phyloP scores from a whole-genome alignment of 2,113 vertebrate genomes.

The Recurvirostra avosetta region DNA sequence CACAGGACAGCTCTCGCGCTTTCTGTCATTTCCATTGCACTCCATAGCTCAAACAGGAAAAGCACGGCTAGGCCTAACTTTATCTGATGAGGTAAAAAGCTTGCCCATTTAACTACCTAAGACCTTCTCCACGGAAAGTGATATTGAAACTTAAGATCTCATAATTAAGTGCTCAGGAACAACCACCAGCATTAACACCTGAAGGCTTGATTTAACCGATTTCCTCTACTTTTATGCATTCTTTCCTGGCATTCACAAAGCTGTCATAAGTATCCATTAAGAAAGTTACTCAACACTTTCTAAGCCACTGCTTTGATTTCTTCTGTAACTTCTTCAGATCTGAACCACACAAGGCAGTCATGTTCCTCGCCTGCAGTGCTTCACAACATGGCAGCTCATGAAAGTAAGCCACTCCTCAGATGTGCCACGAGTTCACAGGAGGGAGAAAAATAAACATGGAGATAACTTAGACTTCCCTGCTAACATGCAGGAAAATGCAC shows the following conservation, averaged over 20 bases:
- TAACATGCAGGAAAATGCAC: neutral
- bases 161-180: neutral
- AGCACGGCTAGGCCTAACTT: rapidly evolving
- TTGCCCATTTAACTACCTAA: neutral
- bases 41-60: neutral
- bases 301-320: neutral
- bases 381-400: rapidly evolving
- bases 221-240: neutral
- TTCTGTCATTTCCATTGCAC: neutral
- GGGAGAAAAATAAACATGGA: neutral
- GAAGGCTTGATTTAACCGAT: neutral
- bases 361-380: neutral
- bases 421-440: rapidly evolving
- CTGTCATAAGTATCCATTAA: neutral
- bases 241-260: neutral
- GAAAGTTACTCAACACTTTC: neutral
- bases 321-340: neutral
- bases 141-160: neutral
- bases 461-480: neutral
- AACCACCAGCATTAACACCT: neutral
- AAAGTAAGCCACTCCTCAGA: neutral
- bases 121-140: neutral
- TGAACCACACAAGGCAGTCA: rapidly evolving
- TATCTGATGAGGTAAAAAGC: neutral
- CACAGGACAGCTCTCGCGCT: neutral